A percentile compares a stretch with the other conserved stretches of the same genome.
These are phyloP conservation scores for Heptranchias perlo DNA, from an alignment of 2,113 vertebrate species.

Conservation along the genomic window DNA sequence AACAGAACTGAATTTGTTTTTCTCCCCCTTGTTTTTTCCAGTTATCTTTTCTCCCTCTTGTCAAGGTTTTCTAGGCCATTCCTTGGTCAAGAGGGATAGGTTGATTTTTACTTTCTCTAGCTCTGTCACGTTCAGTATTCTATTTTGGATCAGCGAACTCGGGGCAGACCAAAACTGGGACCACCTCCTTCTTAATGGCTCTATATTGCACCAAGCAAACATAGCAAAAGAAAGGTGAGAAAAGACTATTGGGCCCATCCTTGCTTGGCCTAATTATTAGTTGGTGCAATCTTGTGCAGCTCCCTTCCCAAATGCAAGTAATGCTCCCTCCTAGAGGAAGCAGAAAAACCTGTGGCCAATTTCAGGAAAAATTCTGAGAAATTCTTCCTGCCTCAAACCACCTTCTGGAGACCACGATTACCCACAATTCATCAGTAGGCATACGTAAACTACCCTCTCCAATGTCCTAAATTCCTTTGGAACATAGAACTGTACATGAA, in stretches of 20 bases:
- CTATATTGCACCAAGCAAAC: not conserved
- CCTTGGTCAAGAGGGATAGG: not conserved
- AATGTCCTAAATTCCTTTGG: not conserved
- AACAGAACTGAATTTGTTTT: not conserved
- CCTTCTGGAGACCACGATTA: not conserved
- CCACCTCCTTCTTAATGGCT: not conserved
- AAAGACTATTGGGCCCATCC: not conserved
- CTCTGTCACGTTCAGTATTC: not conserved
- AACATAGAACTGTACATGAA: not conserved
- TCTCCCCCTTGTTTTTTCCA: not conserved
- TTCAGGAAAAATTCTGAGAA: not conserved
- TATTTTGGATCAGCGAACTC: not conserved
- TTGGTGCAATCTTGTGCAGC: not conserved
- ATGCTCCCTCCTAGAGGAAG: not conserved
- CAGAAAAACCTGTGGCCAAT: not conserved
- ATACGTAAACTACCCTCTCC: not conserved
- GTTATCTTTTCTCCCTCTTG: not conserved
- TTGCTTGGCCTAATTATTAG: not conserved
- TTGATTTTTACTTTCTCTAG: not conserved
- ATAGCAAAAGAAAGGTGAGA: not conserved
- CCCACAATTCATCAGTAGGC: not conserved
- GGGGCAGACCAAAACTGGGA: not conserved
- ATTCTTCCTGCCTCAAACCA: not conserved
- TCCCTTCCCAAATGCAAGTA: not conserved
- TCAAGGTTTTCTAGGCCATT: not conserved